Conservation (phyloP, 2,797 vertebrate genomes). For the Lutjanus argentimaculatus region DNA sequence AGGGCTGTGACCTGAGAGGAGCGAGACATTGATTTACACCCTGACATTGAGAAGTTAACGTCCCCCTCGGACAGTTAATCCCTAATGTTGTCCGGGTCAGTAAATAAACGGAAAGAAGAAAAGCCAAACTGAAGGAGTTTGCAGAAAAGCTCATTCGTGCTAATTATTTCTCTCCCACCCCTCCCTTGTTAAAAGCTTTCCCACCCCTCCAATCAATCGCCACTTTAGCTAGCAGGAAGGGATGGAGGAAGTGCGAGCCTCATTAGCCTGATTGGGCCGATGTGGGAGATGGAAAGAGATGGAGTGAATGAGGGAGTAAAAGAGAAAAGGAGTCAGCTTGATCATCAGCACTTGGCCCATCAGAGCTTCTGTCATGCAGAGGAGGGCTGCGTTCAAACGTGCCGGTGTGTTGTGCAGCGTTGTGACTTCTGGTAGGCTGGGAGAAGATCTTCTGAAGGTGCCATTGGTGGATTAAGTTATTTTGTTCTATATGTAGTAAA, state of each 20-base stretch:
- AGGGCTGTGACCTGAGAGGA: constrained; percentile 62
- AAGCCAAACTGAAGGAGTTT: constrained; percentile 80
- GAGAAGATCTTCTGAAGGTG: constrained; percentile 35
- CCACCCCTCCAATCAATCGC: constrained; percentile 88
- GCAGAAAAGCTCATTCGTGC: constrained; percentile 85
- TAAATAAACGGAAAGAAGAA: constrained; percentile 80
- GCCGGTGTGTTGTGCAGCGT: constrained; percentile 40
- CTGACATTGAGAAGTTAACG: constrained; percentile 82
- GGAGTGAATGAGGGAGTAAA: constrained; percentile 70
- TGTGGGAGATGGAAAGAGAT: constrained; percentile 76
- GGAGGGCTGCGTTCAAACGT: constrained; percentile 53
- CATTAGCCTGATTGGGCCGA: constrained; percentile 85
- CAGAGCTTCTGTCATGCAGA: constrained; percentile 67
- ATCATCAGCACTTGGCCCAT: constrained; percentile 81
- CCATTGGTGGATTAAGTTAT: not conserved
- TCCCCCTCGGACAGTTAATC: constrained; percentile 79
- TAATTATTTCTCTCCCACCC: constrained; percentile 87
- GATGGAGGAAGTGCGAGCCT: constrained; percentile 83
- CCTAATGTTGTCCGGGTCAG: constrained; percentile 81
- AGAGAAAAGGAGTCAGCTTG: constrained; percentile 80
- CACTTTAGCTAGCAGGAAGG: constrained; percentile 84
- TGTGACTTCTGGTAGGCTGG: constrained; percentile 18
- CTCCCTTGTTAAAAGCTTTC: constrained; percentile 87
- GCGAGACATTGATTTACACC: constrained; percentile 76
- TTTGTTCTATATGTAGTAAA: not conserved